These are phyloP conservation scores for Trogon melanurus DNA, from an alignment of 2,113 vertebrate genomes.

Conservation along the genomic window DNA sequence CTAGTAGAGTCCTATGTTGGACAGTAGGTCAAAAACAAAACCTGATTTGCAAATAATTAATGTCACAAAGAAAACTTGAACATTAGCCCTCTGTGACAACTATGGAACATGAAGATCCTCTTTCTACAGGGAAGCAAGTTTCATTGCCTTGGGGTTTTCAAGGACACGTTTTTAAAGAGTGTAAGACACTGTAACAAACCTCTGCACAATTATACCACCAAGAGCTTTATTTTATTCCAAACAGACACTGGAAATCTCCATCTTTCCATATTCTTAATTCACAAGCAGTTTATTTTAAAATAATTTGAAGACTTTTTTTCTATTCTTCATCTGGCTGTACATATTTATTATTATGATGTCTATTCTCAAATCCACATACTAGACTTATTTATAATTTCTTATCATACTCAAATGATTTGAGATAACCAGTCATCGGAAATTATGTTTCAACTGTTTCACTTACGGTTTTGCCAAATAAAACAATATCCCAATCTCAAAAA, in stretches of 20 bases:
- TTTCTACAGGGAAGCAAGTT: not conserved
- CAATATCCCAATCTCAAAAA: not conserved
- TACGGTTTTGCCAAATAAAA: not conserved
- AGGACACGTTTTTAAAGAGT: not conserved
- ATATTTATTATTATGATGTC: not conserved
- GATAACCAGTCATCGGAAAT: not conserved
- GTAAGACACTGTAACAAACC: not conserved
- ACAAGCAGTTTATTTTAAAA: not conserved
- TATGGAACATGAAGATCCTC: not conserved
- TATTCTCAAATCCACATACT: not conserved
- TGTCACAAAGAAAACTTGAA: not conserved
- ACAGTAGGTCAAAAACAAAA: not conserved
- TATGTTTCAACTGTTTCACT: not conserved
- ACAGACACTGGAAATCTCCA: not conserved
- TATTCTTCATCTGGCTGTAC: not conserved
- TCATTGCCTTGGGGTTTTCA: not conserved
- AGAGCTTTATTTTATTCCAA: not conserved
- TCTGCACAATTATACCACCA: not conserved
- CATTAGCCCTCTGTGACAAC: not conserved
- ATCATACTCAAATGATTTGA: not conserved
- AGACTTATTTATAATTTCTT: not conserved
- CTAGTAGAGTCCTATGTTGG: not conserved
- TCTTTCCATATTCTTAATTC: not conserved
- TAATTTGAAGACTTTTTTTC: not conserved
- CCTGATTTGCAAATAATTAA: not conserved